phyloP scores from a whole-genome alignment of 2,113 vertebrate species.

The zebrafish (Danio rerio) region DNA sequence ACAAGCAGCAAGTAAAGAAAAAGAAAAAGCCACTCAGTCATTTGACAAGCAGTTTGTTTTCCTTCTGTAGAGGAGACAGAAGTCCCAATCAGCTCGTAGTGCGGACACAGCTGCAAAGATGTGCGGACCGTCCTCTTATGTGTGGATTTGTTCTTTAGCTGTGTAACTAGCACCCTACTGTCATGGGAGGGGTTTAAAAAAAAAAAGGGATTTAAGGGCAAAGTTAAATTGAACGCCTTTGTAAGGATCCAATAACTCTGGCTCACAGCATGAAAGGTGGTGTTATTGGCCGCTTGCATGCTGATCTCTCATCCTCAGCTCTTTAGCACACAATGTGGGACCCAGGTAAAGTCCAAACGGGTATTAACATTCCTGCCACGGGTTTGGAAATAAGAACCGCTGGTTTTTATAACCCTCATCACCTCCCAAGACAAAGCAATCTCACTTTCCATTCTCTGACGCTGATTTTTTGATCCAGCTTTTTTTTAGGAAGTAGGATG shows the following conservation, averaged over 20 bases:
- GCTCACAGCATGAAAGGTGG: constrained; percentile 43
- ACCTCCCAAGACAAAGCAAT: constrained; percentile 38
- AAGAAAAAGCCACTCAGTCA: constrained; percentile 51
- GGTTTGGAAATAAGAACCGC: constrained; percentile 35
- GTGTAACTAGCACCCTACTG: constrained; percentile 50
- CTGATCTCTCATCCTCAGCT: constrained; percentile 4
- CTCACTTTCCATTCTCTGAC: constrained; percentile 8
- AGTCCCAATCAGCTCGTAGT: constrained; percentile 58
- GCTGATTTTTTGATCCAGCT: not conserved
- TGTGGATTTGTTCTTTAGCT: constrained; percentile 52
- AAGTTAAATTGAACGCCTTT: constrained; percentile 52
- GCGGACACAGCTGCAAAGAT: constrained; percentile 60
- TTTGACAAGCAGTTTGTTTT: constrained; percentile 64
- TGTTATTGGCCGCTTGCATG: constrained; percentile 37
- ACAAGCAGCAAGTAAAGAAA: constrained; percentile 51
- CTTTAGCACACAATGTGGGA: constrained; percentile 8
- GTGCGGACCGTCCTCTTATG: constrained; percentile 28
- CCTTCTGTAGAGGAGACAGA: constrained; percentile 61
- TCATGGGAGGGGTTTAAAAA: constrained; percentile 54
- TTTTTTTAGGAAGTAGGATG: not conserved
- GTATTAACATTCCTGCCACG: constrained; percentile 46
- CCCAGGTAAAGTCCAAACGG: constrained; percentile 41
- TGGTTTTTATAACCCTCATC: constrained; percentile 45
- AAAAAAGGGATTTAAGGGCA: constrained; percentile 53
- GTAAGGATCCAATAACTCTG: constrained; percentile 53